These are phyloP conservation scores for Melinaea marsaeus DNA, from an alignment of 2,888 invertebrate species.

Conservation along the genomic window DNA sequence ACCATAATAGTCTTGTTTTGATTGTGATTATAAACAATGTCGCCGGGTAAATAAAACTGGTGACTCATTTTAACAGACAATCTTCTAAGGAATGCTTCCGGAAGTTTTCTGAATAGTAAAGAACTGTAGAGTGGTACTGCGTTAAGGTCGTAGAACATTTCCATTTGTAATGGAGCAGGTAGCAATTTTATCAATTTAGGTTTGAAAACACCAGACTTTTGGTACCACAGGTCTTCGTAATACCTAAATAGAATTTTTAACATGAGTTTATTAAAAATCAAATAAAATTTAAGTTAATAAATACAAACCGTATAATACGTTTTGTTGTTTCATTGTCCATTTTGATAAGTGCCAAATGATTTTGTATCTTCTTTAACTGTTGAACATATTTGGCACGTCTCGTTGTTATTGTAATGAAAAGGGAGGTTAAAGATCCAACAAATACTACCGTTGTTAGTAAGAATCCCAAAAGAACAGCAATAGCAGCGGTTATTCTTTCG, in stretches of 20 bases:
- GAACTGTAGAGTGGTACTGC: slow-evolving; percentile 72
- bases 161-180: slow-evolving; percentile 72
- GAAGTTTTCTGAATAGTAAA: slow-evolving; percentile 70
- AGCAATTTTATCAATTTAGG: slow-evolving; percentile 61
- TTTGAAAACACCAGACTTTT: slow-evolving; percentile 71
- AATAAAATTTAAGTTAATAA: not conserved
- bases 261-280: not conserved
- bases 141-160: slow-evolving; percentile 73
- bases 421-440: slow-evolving; percentile 72
- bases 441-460: slow-evolving; percentile 69
- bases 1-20: slow-evolving; percentile 76
- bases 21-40: slow-evolving; percentile 70
- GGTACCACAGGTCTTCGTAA: slow-evolving; percentile 74
- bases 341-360: slow-evolving; percentile 63
- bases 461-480: slow-evolving; percentile 66
- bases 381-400: slow-evolving; percentile 66
- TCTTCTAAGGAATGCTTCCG: slow-evolving; percentile 73
- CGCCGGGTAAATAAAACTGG: slow-evolving; percentile 74
- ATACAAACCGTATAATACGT: slow-evolving; percentile 60
- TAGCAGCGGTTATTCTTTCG: slow-evolving; percentile 59
- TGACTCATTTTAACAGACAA: slow-evolving; percentile 72
- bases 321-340: slow-evolving; percentile 61
- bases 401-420: slow-evolving; percentile 70
- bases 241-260: slow-evolving; percentile 47
- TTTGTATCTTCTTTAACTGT: slow-evolving; percentile 64